phyloP scores from a whole-genome alignment of 2,888 invertebrate species.

The Heliothis peltigera region DNA sequence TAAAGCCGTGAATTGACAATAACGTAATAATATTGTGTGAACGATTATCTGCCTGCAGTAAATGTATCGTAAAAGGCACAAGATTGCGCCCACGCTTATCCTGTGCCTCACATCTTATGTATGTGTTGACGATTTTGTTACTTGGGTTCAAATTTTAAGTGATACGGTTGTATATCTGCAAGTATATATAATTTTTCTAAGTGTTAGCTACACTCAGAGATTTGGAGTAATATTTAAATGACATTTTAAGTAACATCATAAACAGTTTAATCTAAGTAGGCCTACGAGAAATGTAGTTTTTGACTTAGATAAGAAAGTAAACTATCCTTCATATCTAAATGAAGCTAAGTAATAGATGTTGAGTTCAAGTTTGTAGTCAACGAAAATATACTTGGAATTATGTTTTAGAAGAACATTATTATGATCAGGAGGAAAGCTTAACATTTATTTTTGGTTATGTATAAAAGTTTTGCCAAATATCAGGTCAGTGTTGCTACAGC shows the following conservation, averaged over 20 bases:
- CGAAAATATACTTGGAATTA: neutral
- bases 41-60: conserved; percentile 64
- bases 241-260: too few species aligned
- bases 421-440: too few species aligned
- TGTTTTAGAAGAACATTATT: neutral
- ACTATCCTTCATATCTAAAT: too few species aligned
- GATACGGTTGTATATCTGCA: neutral
- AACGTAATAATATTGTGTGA: conserved; percentile 64
- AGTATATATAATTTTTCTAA: neutral
- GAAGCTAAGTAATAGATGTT: neutral
- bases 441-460: conserved; percentile 8
- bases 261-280: too few species aligned
- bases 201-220: neutral
- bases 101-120: conserved; percentile 22
- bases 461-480: neutral
- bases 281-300: too few species aligned
- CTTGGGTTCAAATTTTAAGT: neutral
- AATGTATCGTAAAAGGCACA: conserved; percentile 61
- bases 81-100: conserved; percentile 65
- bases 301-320: too few species aligned
- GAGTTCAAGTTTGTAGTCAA: neutral
- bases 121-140: conserved; percentile 5
- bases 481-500: conserved; percentile 15
- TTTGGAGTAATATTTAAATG: too few species aligned
- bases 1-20: conserved; percentile 61